These are phyloP conservation scores for Picus viridis DNA, from an alignment of 2,797 vertebrate species.

Conservation along the genomic window DNA sequence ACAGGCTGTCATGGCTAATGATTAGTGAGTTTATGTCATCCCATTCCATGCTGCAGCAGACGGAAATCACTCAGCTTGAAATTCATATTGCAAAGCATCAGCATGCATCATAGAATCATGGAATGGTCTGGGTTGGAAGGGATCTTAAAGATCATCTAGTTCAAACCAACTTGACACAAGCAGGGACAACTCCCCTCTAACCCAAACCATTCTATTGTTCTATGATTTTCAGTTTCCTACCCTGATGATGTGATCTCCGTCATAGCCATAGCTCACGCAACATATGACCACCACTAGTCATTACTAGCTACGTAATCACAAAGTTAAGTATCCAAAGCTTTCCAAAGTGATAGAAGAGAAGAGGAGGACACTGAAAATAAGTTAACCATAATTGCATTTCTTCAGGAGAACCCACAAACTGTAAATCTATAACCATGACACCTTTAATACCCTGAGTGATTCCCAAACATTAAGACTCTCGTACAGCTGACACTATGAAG, in stretches of 20 bases:
- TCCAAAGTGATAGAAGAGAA: background rate
- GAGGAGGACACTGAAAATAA: background rate
- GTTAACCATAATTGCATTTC: background rate
- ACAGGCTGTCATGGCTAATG: background rate
- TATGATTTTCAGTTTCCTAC: background rate
- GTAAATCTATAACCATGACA: background rate
- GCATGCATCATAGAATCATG: too few relatives aligned
- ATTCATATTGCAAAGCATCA: background rate
- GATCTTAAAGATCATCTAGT: too few relatives aligned
- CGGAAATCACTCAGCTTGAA: background rate
- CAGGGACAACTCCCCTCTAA: too few relatives aligned
- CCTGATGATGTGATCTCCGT: background rate
- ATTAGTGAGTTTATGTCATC: background rate
- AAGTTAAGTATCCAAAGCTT: background rate
- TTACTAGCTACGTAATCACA: background rate
- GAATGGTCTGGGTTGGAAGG: too few relatives aligned
- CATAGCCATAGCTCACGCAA: background rate
- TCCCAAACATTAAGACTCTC: background rate
- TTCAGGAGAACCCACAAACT: background rate
- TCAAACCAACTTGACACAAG: too few relatives aligned
- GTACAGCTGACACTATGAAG: background rate
- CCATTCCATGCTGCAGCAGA: background rate
- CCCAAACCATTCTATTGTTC: too few relatives aligned
- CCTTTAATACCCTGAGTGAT: background rate
- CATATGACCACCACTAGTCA: fast-evolving